Conservation (phyloP, 2,888 invertebrate genomes). For the Leptura quadrifasciata region DNA sequence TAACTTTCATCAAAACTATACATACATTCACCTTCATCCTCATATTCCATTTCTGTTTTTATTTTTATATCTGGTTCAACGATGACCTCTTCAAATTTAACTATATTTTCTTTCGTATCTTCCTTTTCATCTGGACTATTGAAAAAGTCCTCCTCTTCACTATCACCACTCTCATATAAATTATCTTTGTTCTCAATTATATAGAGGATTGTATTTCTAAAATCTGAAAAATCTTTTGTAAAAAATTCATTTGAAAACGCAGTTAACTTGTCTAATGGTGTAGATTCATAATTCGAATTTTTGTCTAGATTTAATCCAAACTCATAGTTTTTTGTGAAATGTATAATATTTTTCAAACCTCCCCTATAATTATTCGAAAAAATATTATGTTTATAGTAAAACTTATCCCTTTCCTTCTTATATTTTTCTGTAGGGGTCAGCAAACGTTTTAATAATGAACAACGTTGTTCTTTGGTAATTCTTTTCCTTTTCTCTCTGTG, state of each 20-base stretch:
- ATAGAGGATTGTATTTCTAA: conserved; percentile 68
- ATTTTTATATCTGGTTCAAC: conserved; percentile 69
- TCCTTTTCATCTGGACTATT: conserved; percentile 42
- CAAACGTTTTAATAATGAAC: conserved; percentile 69
- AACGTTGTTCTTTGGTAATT: conserved; percentile 70
- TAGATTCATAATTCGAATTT: conserved; percentile 65
- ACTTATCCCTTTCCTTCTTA: conserved; percentile 57
- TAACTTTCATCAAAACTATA: conserved; percentile 42
- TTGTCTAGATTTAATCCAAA: conserved; percentile 67
- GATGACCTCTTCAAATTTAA: conserved; percentile 68
- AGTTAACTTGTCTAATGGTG: conserved; percentile 68
- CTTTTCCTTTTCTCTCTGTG: conserved; percentile 62
- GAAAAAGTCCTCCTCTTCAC: conserved; percentile 65
- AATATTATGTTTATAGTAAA: conserved; percentile 33
- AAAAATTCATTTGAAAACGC: conserved; percentile 70
- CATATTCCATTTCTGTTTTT: conserved; percentile 59
- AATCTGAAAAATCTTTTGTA: conserved; percentile 69
- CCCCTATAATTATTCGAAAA: conserved; percentile 52
- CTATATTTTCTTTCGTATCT: conserved; percentile 48
- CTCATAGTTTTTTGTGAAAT: conserved; percentile 70
- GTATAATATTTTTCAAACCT: conserved; percentile 68
- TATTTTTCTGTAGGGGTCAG: conserved; percentile 60
- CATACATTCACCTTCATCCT: conserved; percentile 53
- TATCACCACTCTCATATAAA: conserved; percentile 60
- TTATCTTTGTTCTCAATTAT: conserved; percentile 58